Conservation (phyloP, 2,113 vertebrate genomes). For the Trematocara marginatum region DNA sequence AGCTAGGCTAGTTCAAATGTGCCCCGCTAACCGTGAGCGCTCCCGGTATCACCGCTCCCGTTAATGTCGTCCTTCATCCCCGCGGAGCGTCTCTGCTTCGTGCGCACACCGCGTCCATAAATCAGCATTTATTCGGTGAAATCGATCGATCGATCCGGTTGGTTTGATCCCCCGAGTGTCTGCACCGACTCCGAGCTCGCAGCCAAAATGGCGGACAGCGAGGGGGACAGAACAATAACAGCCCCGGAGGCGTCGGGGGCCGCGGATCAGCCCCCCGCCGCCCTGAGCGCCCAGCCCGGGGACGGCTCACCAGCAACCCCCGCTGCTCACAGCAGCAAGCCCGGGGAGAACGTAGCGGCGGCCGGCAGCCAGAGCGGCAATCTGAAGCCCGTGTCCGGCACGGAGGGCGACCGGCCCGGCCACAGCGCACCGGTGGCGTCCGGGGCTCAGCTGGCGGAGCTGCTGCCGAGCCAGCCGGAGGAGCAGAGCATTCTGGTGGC, state of each 20-base stretch:
- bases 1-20: conserved; percentile 59
- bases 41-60: neutral
- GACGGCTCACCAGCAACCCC: neutral
- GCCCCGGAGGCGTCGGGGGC: conserved; percentile 1
- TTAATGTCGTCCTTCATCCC: neutral
- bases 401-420: neutral
- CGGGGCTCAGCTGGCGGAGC: conserved; percentile 26
- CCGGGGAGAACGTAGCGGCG: neutral
- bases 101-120: neutral
- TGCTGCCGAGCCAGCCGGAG: conserved; percentile 41
- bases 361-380: neutral
- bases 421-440: neutral
- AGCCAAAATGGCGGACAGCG: conserved; percentile 82
- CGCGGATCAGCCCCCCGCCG: neutral
- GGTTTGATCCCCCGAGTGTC: neutral
- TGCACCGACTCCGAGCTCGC: conserved; percentile 36
- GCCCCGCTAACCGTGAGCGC: conserved; percentile 12
- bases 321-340: neutral
- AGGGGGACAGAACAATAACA: conserved; percentile 66
- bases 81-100: neutral
- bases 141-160: neutral
- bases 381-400: neutral
- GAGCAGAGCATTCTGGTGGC: conserved; percentile 46
- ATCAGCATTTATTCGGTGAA: neutral
- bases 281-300: neutral